Evolutionary conservation across 2,797 vertebrate species (phyloP).

Genomic region (Acanthiza pusilla): DNA sequence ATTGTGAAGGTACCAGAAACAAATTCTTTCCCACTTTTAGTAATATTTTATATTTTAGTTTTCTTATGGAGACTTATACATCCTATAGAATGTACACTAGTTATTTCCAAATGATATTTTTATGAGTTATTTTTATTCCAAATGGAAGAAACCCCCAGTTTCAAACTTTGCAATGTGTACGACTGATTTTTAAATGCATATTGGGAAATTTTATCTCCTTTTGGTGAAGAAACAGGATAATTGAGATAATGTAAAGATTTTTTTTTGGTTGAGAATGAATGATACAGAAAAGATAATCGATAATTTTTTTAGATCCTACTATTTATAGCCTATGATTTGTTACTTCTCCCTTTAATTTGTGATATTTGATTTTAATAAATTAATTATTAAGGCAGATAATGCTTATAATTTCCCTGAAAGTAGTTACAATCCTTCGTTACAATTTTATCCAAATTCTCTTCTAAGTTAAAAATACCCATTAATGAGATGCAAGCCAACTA

Average conservation of each 20-base stretch:
- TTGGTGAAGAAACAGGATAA: background rate
- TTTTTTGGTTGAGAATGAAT: background rate
- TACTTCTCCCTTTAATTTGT: background rate
- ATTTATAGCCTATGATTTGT: background rate
- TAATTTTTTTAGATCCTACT: background rate
- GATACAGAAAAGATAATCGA: background rate
- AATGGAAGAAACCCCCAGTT: background rate
- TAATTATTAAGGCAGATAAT: background rate
- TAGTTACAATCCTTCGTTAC: background rate
- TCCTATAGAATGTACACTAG: background rate
- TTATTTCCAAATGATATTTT: background rate
- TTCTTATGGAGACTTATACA: background rate
- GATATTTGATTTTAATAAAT: background rate
- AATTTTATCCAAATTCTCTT: background rate
- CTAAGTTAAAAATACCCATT: constrained; percentile 2
- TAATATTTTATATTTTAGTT: background rate
- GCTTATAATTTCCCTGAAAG: background rate
- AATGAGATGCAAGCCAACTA: constrained; percentile 11
- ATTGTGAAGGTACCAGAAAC: background rate
- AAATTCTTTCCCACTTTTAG: background rate
- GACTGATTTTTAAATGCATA: background rate
- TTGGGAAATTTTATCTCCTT: background rate
- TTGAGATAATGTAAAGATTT: background rate
- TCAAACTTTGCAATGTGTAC: background rate
- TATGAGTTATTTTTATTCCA: background rate